Conservation (phyloP, 2,113 vertebrate genomes). For the Serinus canaria region DNA sequence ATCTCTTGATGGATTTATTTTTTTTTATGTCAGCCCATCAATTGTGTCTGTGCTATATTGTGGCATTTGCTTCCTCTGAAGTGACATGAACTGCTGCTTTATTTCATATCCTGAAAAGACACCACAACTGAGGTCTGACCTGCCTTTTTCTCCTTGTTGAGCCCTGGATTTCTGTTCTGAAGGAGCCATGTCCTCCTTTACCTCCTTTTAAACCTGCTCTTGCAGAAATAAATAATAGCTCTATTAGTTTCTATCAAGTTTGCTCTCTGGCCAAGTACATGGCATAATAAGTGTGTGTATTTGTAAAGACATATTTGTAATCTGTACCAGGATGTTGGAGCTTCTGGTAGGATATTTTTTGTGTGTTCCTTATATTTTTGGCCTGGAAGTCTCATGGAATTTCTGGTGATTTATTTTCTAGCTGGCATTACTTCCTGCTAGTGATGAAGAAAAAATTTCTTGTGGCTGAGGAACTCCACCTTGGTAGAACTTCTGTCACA, state of each 20-base stretch:
- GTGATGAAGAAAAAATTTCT: neutral
- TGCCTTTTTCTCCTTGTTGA: neutral
- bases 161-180: neutral
- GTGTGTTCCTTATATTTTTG: neutral
- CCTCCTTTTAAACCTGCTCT: neutral
- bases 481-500: neutral
- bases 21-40: constrained; percentile 53
- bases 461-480: neutral
- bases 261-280: neutral
- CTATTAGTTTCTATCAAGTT: neutral
- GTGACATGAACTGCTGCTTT: constrained; percentile 45
- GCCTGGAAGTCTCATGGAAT: neutral
- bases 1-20: constrained; percentile 38
- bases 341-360: neutral
- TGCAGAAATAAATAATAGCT: neutral
- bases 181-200: neutral
- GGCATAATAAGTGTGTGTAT: neutral
- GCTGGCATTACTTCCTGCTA: neutral
- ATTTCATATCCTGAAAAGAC: neutral
- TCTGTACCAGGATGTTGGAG: neutral
- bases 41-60: constrained; percentile 37
- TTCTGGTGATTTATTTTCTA: neutral
- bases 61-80: constrained; percentile 54
- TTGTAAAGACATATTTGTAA: neutral
- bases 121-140: neutral